Percentiles rank a stretch among this genome's conserved stretches.
phyloP scores from a whole-genome alignment of 2,113 vertebrate species.

The Laticauda laticaudata region DNA sequence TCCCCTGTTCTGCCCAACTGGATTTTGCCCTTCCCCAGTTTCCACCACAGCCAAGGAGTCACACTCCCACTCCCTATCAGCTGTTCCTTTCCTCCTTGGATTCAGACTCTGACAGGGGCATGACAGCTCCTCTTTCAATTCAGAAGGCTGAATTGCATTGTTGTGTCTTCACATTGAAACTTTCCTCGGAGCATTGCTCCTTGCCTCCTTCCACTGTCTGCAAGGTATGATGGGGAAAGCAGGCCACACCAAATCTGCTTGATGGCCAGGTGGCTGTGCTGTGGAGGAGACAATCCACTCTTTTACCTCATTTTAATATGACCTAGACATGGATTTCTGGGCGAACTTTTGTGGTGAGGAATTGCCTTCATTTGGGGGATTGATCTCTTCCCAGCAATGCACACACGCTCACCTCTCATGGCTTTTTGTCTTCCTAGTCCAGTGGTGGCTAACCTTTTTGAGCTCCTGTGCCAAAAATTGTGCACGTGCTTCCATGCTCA shows the following conservation, averaged over 20 bases:
- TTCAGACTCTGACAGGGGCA: too few relatives aligned
- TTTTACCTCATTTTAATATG: neutral
- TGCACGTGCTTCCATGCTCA: too few relatives aligned
- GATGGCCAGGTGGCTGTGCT: neutral
- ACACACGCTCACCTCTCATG: neutral
- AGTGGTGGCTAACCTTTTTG: too few relatives aligned
- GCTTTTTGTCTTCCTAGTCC: neutral
- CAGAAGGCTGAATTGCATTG: neutral
- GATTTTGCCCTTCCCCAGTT: too few relatives aligned
- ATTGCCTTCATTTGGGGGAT: neutral
- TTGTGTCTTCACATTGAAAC: conserved; percentile 44
- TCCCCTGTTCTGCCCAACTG: too few relatives aligned
- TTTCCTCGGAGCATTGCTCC: conserved; percentile 57
- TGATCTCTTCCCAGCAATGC: neutral
- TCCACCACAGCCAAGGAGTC: too few relatives aligned
- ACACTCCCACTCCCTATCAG: too few relatives aligned
- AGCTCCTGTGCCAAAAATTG: too few relatives aligned
- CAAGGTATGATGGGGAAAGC: conserved; percentile 8
- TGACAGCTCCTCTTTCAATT: conserved; percentile 19
- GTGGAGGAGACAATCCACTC: neutral
- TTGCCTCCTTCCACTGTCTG: conserved; percentile 56
- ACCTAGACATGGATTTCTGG: neutral
- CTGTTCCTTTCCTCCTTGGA: too few relatives aligned
- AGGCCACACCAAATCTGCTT: neutral
- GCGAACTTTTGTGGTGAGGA: neutral